phyloP scores from a whole-genome alignment of 2,797 vertebrate species.

The Poeciliopsis presidionis region DNA sequence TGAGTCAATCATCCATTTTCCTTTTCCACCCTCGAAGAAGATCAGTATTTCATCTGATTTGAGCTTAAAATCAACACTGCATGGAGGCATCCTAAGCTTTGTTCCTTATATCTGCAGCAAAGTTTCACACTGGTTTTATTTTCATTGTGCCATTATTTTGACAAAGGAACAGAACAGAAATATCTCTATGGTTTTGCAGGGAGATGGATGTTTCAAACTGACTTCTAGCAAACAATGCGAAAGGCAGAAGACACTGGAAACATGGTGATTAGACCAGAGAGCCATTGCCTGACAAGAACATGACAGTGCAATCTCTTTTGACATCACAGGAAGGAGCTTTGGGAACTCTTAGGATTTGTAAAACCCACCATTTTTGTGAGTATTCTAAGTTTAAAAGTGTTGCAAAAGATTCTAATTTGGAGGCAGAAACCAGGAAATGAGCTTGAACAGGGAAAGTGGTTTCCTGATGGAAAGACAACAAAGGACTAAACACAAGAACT shows the following conservation, averaged over 20 bases:
- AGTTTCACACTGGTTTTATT: slow-evolving; percentile 3
- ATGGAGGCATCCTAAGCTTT: not conserved
- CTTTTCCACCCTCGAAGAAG: not conserved
- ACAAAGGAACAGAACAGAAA: slow-evolving; percentile 20
- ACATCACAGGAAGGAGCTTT: not conserved
- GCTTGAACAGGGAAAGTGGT: not conserved
- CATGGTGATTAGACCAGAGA: slow-evolving; percentile 4
- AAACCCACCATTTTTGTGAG: not conserved
- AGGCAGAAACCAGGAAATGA: not conserved
- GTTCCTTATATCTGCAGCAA: not conserved
- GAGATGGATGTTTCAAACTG: slow-evolving; percentile 24
- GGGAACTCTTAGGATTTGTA: not conserved
- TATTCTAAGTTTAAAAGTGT: not conserved
- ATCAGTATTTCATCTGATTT: not conserved
- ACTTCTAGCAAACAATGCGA: slow-evolving; percentile 12
- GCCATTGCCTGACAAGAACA: not conserved
- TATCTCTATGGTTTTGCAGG: slow-evolving; percentile 27
- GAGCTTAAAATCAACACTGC: not conserved
- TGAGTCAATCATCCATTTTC: not conserved
- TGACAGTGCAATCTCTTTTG: slow-evolving; percentile 5
- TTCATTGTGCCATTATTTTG: not conserved
- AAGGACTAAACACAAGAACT: not conserved
- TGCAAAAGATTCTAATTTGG: not conserved
- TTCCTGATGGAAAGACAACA: not conserved
- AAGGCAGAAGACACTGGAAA: not conserved